Conservation (phyloP, 2,113 vertebrate genomes). For the Prinia subflava region DNA sequence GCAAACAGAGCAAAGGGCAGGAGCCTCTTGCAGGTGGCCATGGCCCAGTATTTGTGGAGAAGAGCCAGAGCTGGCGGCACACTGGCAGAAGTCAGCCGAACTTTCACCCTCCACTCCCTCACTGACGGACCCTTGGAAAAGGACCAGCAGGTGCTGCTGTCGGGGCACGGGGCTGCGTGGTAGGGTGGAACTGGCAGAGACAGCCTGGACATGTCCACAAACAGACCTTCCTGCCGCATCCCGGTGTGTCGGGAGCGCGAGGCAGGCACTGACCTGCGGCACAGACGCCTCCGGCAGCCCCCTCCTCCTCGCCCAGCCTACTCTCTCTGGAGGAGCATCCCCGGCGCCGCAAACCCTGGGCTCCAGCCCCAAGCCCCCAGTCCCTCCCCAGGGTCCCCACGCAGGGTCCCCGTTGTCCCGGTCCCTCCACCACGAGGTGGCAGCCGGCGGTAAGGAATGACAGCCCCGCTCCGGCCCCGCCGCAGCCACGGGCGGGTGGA, state of each 20-base stretch:
- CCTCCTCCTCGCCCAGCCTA: accelerated
- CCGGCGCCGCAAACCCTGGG: too few species aligned
- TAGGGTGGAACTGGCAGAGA: accelerated
- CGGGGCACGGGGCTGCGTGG: background rate
- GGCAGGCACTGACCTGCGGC: accelerated
- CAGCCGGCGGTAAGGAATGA: slow-evolving; percentile 28
- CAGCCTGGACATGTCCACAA: background rate
- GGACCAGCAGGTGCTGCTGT: background rate
- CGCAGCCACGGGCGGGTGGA: background rate
- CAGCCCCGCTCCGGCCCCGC: background rate
- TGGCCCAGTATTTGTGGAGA: background rate
- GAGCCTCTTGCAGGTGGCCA: background rate
- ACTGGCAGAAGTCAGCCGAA: background rate
- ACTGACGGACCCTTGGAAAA: accelerated
- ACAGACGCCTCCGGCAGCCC: background rate
- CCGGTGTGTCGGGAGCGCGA: accelerated
- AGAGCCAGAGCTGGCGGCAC: background rate
- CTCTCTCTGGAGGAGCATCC: background rate
- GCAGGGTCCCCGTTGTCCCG: too few species aligned
- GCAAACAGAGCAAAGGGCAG: slow-evolving; percentile 59
- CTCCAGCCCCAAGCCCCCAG: background rate
- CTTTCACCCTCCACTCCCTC: background rate
- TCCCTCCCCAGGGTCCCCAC: too few species aligned
- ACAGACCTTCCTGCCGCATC: background rate
- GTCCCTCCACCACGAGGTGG: slow-evolving; percentile 6